phyloP scores from a whole-genome alignment of 2,888 invertebrate genomes.

The Eupithecia exiguata region DNA sequence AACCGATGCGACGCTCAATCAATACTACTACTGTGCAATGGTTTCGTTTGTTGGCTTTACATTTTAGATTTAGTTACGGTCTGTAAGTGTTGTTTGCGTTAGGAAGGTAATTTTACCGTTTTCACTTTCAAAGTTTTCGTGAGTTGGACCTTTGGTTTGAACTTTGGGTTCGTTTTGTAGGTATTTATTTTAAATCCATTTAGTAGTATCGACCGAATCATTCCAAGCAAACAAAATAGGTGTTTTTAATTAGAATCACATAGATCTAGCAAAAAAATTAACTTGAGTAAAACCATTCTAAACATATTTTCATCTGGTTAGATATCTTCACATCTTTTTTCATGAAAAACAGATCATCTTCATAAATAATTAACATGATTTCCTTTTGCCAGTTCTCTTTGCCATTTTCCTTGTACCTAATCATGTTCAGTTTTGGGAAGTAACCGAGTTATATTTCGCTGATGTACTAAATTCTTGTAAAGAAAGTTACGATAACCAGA shows the following conservation, averaged over 20 bases:
- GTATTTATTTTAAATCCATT: not conserved
- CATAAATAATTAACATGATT: not conserved
- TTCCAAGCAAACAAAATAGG: not conserved
- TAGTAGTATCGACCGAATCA: not conserved
- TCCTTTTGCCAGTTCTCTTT: not conserved
- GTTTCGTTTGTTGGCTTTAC: constrained; percentile 57
- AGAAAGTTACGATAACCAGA: constrained; percentile 62
- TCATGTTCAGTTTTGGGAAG: constrained; percentile 1
- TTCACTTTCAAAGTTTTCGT: not conserved
- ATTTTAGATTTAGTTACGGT: constrained; percentile 54
- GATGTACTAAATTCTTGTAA: constrained; percentile 57
- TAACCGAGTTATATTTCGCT: constrained; percentile 51
- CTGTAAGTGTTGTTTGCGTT: constrained; percentile 31
- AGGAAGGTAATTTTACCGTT: not conserved
- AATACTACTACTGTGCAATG: constrained; percentile 68
- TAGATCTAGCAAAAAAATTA: not conserved
- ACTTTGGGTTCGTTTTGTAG: not conserved
- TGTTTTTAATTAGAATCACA: not conserved
- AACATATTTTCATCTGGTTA: not conserved
- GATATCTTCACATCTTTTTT: not conserved
- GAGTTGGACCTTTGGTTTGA: not conserved
- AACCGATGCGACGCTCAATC: constrained; percentile 67
- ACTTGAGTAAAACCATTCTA: not conserved
- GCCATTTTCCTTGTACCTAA: constrained; percentile 15
- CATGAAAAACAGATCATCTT: not conserved